Evolutionary conservation across 2,888 invertebrate genomes (phyloP).

Genomic region (Anticlea derivata): DNA sequence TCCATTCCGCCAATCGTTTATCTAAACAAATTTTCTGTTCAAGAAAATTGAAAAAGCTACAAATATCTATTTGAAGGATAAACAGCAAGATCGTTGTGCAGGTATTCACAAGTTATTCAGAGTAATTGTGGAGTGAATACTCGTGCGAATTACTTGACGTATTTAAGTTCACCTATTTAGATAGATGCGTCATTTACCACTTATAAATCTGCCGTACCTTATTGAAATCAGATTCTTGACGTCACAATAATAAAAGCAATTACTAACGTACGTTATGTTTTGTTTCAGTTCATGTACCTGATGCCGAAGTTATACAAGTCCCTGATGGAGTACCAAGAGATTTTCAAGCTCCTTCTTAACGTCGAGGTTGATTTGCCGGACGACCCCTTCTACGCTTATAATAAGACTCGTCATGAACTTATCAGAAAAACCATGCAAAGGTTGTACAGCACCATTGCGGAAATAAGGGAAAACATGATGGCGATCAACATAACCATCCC

Average conservation of each 20-base stretch:
- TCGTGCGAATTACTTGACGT: slow-evolving; percentile 14
- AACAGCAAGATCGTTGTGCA: too few species aligned
- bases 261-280: slow-evolving; percentile 50
- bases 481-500: slow-evolving; percentile 61
- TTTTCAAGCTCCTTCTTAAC: slow-evolving; percentile 63
- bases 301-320: slow-evolving; percentile 84
- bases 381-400: slow-evolving; percentile 69
- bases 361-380: slow-evolving; percentile 69
- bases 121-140: slow-evolving; percentile 11
- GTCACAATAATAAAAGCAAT: slow-evolving; percentile 15
- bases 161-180: slow-evolving; percentile 16
- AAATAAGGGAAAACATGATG: slow-evolving; percentile 71
- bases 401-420: slow-evolving; percentile 65
- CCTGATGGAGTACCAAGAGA: slow-evolving; percentile 63
- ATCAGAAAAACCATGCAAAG: slow-evolving; percentile 65
- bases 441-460: slow-evolving; percentile 84
- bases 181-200: slow-evolving; percentile 22
- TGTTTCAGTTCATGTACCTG: slow-evolving; percentile 82
- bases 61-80: too few species aligned
- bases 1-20: slow-evolving; percentile 32
- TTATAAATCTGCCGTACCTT: slow-evolving; percentile 16
- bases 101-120: slow-evolving; percentile 7
- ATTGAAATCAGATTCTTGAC: slow-evolving; percentile 22
- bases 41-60: too few species aligned
- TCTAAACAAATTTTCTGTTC: not conserved